Evolutionary conservation across 2,888 invertebrate species (phyloP).

Genomic region (Calliopum simillimum): DNA sequence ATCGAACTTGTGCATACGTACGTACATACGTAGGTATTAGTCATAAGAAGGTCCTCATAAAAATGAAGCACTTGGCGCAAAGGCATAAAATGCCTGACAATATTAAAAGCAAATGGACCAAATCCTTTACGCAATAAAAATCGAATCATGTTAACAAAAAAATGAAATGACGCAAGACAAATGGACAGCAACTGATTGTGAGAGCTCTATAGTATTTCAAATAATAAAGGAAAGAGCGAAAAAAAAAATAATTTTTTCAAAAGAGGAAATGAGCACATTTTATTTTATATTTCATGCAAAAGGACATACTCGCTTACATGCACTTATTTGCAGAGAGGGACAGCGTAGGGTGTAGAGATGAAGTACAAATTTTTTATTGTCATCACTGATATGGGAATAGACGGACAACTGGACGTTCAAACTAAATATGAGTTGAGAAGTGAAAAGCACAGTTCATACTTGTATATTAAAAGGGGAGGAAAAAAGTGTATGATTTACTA

Average conservation of each 20-base stretch:
- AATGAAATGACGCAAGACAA: slow-evolving; percentile 56
- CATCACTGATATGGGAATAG: slow-evolving; percentile 8
- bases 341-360: neutral
- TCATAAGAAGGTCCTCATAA: too few relatives aligned
- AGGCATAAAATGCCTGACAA: slow-evolving; percentile 21
- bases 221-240: slow-evolving; percentile 31
- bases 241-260: slow-evolving; percentile 1
- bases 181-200: slow-evolving; percentile 47
- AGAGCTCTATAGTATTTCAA: slow-evolving; percentile 36
- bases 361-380: slow-evolving; percentile 16
- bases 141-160: slow-evolving; percentile 52
- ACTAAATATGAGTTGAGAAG: too few relatives aligned
- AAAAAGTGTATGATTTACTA: neutral
- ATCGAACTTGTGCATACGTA: too few relatives aligned
- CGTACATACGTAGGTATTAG: too few relatives aligned
- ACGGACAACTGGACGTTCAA: too few relatives aligned
- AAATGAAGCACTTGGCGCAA: too few relatives aligned
- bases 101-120: slow-evolving; percentile 56
- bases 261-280: slow-evolving; percentile 21
- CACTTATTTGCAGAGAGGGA: neutral
- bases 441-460: slow-evolving; percentile 1
- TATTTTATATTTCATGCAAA: slow-evolving; percentile 21
- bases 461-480: neutral
- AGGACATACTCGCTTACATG: neutral
- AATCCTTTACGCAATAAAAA: slow-evolving; percentile 53